phyloP scores from a whole-genome alignment of 2,113 vertebrate species.

The Petaurus breviceps region DNA sequence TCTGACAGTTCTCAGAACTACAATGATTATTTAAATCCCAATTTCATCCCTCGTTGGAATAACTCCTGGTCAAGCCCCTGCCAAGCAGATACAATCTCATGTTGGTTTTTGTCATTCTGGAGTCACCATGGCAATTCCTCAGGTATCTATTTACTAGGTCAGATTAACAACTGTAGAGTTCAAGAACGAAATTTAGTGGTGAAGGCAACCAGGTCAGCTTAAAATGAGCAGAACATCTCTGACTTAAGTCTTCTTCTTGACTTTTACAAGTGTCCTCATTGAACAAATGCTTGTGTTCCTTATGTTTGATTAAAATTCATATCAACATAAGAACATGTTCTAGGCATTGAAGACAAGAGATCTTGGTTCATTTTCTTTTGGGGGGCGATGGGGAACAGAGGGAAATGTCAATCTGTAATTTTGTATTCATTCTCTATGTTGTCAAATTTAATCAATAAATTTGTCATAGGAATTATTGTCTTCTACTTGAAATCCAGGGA shows the following conservation, averaged over 20 bases:
- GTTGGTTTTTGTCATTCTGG: background rate
- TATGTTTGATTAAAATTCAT: background rate
- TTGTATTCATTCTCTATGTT: background rate
- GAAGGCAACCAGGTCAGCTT: background rate
- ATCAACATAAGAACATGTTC: background rate
- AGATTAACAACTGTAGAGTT: background rate
- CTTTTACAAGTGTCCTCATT: background rate
- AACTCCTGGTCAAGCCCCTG: background rate
- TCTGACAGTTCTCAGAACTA: background rate
- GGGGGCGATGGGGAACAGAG: rapidly evolving
- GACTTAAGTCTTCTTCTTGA: background rate
- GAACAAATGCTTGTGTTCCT: background rate
- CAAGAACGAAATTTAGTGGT: background rate
- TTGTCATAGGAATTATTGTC: conserved; percentile 71
- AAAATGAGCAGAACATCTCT: background rate
- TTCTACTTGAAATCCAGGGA: conserved; percentile 77
- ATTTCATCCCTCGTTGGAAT: background rate
- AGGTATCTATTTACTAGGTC: background rate
- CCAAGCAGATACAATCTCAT: background rate
- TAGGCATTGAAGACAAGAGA: background rate
- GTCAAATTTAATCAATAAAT: conserved; percentile 32
- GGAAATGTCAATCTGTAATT: background rate
- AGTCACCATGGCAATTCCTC: background rate
- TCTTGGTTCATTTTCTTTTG: background rate
- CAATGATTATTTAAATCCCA: background rate